Evolutionary conservation across 2,797 vertebrate species (phyloP).

Genomic region (Tragopan temminckii): DNA sequence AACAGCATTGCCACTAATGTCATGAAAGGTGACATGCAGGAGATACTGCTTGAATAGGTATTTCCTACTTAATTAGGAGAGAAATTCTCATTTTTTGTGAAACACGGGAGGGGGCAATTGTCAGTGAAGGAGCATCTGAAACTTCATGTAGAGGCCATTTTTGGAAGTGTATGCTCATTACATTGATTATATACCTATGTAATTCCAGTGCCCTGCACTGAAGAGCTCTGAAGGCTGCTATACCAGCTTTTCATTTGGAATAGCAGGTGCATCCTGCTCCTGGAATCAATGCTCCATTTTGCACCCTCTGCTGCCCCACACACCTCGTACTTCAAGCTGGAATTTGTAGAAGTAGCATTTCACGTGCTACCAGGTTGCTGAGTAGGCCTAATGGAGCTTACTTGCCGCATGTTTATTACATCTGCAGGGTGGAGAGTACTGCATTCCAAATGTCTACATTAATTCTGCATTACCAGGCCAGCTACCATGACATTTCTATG

Average conservation of each 20-base stretch:
- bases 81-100: not conserved
- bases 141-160: not conserved
- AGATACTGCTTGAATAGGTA: not conserved
- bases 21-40: not conserved
- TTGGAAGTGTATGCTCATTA: not conserved
- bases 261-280: not conserved
- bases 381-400: conserved; percentile 47
- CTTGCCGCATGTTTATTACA: conserved; percentile 47
- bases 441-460: conserved; percentile 44
- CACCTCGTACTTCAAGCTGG: not conserved
- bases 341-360: conserved; percentile 25
- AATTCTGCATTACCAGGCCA: conserved; percentile 29
- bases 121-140: not conserved
- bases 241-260: not conserved
- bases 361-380: conserved; percentile 5
- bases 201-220: not conserved
- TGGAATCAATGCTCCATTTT: not conserved
- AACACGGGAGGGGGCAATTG: not conserved
- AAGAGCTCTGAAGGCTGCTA: not conserved
- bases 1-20: fast-evolving
- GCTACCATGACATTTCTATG: conserved; percentile 37
- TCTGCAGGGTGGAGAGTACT: conserved; percentile 25
- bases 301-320: not conserved
- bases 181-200: not conserved
- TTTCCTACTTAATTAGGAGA: not conserved